Percentiles rank a stretch among this genome's conserved stretches.
These are phyloP conservation scores for Drosophila tripunctata DNA, from an alignment of 2,888 invertebrate species.

Conservation along the genomic window DNA sequence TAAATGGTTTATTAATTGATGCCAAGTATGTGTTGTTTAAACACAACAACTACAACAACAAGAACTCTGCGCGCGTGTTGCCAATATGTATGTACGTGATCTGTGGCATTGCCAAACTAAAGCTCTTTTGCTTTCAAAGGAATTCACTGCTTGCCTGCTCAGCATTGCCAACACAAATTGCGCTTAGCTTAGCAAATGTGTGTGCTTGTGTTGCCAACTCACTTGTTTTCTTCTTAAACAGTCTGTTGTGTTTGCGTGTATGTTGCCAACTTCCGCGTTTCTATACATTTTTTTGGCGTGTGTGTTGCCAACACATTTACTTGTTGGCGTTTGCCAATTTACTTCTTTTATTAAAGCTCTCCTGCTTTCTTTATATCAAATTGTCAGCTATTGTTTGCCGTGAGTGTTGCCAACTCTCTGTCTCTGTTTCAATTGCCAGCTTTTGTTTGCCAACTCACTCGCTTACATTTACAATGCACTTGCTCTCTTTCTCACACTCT, in stretches of 20 bases:
- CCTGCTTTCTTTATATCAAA: no score
- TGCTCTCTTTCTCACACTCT: conserved; percentile 30
- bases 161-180: not conserved
- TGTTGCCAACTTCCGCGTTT: not conserved
- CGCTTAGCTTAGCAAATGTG: no score
- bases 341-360: no score
- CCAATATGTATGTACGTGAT: not conserved
- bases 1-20: not conserved
- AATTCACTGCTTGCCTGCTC: not conserved
- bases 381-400: no score
- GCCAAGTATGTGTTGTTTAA: not conserved
- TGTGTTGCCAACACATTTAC: not conserved
- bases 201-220: not conserved
- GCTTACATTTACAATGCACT: no score
- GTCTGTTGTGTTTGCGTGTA: not conserved
- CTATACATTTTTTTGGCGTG: not conserved
- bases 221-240: not conserved
- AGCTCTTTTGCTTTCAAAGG: not conserved
- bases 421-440: no score
- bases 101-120: not conserved
- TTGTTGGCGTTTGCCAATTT: no score
- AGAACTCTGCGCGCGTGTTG: not conserved
- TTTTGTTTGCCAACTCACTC: not conserved
- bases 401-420: no score
- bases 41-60: conserved; percentile 13